A percentile compares a stretch with the other conserved stretches of the same genome.
phyloP scores from a whole-genome alignment of 2,888 invertebrate species.

The Agrotis puta region DNA sequence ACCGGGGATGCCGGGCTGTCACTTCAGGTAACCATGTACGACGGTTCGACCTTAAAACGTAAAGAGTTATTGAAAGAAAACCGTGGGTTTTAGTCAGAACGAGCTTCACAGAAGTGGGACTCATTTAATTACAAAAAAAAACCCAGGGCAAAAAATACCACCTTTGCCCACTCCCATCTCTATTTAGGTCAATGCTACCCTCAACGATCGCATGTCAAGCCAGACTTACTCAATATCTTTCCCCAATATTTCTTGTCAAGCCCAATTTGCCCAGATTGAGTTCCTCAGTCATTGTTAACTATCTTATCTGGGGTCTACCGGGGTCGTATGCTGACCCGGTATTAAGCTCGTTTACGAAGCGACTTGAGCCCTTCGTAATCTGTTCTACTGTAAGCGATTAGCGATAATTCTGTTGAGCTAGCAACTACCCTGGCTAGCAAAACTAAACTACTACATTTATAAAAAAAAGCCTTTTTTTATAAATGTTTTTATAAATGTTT shows the following conservation, averaged over 20 bases:
- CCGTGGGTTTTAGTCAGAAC: too few species aligned
- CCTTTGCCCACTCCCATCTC: neutral
- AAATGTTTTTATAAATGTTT: too few species aligned
- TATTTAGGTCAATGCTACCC: conserved; percentile 30
- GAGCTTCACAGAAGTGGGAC: too few species aligned
- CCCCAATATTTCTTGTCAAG: conserved; percentile 36
- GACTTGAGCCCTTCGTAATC: conserved; percentile 21
- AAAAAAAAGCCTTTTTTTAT: too few species aligned
- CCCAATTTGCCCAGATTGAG: conserved; percentile 43
- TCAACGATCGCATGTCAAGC: conserved; percentile 41
- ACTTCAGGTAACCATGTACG: too few species aligned
- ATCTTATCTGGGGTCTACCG: conserved; percentile 37
- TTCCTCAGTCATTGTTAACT: conserved; percentile 28
- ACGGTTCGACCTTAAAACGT: too few species aligned
- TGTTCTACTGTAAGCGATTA: neutral
- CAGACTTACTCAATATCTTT: conserved; percentile 22
- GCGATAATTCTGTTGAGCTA: neutral
- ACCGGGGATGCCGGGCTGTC: too few species aligned
- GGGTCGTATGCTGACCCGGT: conserved; percentile 37
- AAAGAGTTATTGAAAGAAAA: too few species aligned
- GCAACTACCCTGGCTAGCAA: neutral
- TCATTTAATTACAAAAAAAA: too few species aligned
- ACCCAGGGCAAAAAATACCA: too few species aligned
- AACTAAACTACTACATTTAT: too few species aligned
- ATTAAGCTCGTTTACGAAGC: conserved; percentile 17